Evolutionary conservation across 2,888 invertebrate genomes (phyloP), one percentile per base, ranked within the genome.

Genomic region (Macaria liturata): DNA sequence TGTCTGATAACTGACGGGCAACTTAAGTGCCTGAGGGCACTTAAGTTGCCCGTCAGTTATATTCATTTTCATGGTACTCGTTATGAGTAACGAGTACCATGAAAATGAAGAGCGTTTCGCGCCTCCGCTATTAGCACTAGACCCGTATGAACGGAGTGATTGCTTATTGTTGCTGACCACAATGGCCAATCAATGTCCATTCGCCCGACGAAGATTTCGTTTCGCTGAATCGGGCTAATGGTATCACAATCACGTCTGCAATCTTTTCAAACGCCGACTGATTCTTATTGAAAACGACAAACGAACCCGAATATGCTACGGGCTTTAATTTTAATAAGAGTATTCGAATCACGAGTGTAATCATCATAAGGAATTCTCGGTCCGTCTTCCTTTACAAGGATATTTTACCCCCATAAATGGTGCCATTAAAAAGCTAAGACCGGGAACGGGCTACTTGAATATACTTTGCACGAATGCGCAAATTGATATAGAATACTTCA

Each of bases 401-500:
- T 80, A 80, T 82, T 83, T 83, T 73, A 77, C 81, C 79, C 61
- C 76, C 81, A 80, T 85, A 87, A 88, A 88, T 82, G 82, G 81
- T 68, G 68, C 81, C 83, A 86, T 89, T 87, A 88, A 86, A 86
- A 86, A 81, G 82, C 86, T 81, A 81, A 85, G 80, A 81, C 80
- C 75, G 75, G 76, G 75, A 79, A 75, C 72, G 73, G 79, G 76
- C 82, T 83, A 76, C 85, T 88, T 87, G 83, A 86, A 82, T 88
- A 89, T 86, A 86, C 88, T 84, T 82, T 74, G 86, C 88, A 88
- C 87, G 88, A 79, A 78, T 84, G 84, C 82, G 81, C 83, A 88
- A 88, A 88, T 88, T 88, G 89, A 88, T 86, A 88, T 88, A 87
- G 86, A 87, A 86, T 86, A 83, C 83, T 84, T 83, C 81, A 81